Evolutionary conservation across 1,140 invertebrate species (phyloP).

Genomic region (Bombus soroeensis): DNA sequence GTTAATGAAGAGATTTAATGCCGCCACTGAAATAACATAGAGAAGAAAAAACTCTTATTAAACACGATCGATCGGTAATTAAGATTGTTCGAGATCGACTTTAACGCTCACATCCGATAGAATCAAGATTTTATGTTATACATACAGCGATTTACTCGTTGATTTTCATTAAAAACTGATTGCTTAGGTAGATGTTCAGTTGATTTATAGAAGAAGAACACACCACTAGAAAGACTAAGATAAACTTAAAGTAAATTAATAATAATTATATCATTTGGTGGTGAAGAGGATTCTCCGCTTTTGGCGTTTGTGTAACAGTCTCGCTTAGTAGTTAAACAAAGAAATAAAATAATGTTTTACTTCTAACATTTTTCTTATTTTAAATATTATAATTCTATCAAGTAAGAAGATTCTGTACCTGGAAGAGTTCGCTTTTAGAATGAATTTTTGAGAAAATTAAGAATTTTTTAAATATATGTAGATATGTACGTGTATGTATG

Average conservation of each 20-base stretch:
- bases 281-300: background rate
- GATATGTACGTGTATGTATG: no score
- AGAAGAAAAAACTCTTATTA: slow-evolving; percentile 13
- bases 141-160: no score
- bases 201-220: no score
- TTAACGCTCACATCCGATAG: no score
- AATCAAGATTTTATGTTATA: no score
- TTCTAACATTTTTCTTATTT: background rate
- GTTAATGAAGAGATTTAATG: slow-evolving; percentile 93
- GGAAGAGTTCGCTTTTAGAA: background rate
- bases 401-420: no score
- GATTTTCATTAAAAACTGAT: no score
- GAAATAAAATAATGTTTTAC: background rate
- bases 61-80: background rate
- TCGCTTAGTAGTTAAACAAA: background rate
- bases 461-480: background rate
- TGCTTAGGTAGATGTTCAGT: no score
- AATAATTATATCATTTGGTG: background rate
- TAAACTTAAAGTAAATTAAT: no score
- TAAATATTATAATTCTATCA: background rate
- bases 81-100: background rate
- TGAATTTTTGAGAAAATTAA: background rate
- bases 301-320: background rate
- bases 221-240: no score
- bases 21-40: slow-evolving; percentile 86